phyloP scores from a whole-genome alignment of 2,797 vertebrate genomes.

The Chelon labrosus region DNA sequence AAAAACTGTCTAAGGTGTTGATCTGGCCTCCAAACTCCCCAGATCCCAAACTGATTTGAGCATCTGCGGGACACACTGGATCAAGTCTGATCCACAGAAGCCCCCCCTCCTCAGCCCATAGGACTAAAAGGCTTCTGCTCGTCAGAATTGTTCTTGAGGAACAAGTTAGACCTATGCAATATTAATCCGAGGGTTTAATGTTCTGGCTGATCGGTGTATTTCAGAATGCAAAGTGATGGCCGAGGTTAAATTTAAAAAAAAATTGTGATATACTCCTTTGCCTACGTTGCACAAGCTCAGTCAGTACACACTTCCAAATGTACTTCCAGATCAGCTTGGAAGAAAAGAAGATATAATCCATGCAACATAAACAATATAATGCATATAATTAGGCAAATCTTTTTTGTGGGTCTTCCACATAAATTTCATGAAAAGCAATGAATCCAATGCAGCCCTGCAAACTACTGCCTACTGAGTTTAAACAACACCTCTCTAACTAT shows the following conservation, averaged over 20 bases:
- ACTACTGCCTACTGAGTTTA: slow-evolving; percentile 9
- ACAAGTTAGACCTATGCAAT: too few species aligned
- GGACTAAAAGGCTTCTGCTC: too few species aligned
- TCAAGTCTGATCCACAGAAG: too few species aligned
- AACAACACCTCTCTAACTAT: slow-evolving; percentile 11
- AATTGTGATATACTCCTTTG: slow-evolving; percentile 5
- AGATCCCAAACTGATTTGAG: too few species aligned
- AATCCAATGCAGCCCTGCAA: slow-evolving; percentile 2
- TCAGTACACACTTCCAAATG: slow-evolving; percentile 26
- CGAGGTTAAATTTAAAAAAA: not conserved
- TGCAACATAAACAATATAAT: not conserved
- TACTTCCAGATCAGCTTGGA: slow-evolving; percentile 9
- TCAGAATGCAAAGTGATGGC: too few species aligned
- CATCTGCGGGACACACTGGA: too few species aligned
- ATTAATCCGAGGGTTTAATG: too few species aligned
- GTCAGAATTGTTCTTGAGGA: too few species aligned
- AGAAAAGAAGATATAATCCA: slow-evolving; percentile 14
- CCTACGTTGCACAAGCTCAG: not conserved
- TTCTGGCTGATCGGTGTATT: too few species aligned
- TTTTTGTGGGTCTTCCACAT: not conserved
- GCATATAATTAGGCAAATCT: not conserved
- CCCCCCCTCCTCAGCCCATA: too few species aligned
- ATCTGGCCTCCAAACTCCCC: too few species aligned
- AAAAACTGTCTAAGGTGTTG: not conserved
- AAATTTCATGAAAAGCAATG: not conserved